Percentiles rank a stretch among this genome's conserved stretches.
Evolutionary conservation across 2,113 vertebrate genomes (phyloP).

Genomic region (Anthoscopus minutus): DNA sequence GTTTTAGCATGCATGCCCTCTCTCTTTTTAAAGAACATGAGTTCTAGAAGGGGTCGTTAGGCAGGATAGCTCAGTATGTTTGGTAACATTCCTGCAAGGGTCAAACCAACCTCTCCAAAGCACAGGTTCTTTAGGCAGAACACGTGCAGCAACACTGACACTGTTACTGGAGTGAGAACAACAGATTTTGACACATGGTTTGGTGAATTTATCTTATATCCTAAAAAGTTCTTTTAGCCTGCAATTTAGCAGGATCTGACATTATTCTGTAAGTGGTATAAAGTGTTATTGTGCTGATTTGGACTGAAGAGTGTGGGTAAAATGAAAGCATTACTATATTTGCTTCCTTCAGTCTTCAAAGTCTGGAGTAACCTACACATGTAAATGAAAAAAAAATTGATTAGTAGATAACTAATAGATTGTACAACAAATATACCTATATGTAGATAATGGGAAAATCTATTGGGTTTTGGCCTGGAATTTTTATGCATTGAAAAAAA

Average conservation of each 20-base stretch:
- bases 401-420: neutral
- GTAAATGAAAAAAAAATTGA: neutral
- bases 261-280: neutral
- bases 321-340: neutral
- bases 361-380: neutral
- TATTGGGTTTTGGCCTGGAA: neutral
- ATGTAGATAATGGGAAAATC: neutral
- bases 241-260: neutral
- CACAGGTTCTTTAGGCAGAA: neutral
- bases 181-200: neutral
- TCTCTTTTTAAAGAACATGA: neutral
- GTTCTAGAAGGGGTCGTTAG: neutral
- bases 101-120: neutral
- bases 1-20: neutral
- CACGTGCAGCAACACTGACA: neutral
- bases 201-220: neutral
- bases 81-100: slow-evolving; percentile 34
- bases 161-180: neutral
- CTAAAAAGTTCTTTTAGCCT: neutral
- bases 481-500: neutral
- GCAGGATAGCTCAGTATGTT: slow-evolving; percentile 8
- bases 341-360: neutral
- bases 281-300: neutral
- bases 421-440: neutral
- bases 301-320: neutral